Base-by-base conservation (phyloP, 2,113 vertebrate species). In the Lipophrys pholis region DNA sequence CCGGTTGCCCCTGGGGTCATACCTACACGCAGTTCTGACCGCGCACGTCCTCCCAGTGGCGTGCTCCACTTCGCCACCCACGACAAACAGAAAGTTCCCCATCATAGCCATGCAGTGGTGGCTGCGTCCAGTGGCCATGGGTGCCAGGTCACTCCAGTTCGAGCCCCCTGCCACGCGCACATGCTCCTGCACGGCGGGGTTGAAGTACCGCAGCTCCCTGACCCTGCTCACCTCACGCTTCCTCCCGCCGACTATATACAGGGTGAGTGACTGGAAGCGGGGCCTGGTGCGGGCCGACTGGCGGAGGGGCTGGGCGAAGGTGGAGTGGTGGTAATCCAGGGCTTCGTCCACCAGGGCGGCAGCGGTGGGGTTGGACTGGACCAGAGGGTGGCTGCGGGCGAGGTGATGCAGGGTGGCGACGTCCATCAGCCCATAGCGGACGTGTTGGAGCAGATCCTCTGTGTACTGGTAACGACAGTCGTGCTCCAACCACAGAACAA, bases 51-150 rank as follows among this genome's bases (percentile, higher is more conserved):
- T 95, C 11, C 97, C 97, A 0, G 94, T 97, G 70, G 94, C 84
- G 5, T 98, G 96, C 85, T 99, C 97, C 8, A 95, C 96, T 78
- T 99, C 97, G 1, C 97, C 97, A 0, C 97, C 97, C 0, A 96
- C 97, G 0, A 97, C 97, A 53, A 98, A 99, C 11, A 99, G 91
- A 38, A 99, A 99, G 90, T 97, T 94, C 15, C 97, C 97, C 96
- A 99, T 97, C 55, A 97, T 95, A 0, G 97, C 96, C n/a, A 97
- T 95, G 1, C 97, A 97, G 62, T 99, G 97, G 83, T 99, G 97
- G 87, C 97, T 99, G 70, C 97, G 95, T 21, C 96, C 97, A 0
- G 95, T 90, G 0, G 95, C 94, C 97, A 99, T 98, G 1, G 96
- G 95, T 0, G 94, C 93, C 76, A 97, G 93, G 86, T 98, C 97